phyloP scores from a whole-genome alignment of 2,888 invertebrate genomes.

The Sabellastarte sp. region DNA sequence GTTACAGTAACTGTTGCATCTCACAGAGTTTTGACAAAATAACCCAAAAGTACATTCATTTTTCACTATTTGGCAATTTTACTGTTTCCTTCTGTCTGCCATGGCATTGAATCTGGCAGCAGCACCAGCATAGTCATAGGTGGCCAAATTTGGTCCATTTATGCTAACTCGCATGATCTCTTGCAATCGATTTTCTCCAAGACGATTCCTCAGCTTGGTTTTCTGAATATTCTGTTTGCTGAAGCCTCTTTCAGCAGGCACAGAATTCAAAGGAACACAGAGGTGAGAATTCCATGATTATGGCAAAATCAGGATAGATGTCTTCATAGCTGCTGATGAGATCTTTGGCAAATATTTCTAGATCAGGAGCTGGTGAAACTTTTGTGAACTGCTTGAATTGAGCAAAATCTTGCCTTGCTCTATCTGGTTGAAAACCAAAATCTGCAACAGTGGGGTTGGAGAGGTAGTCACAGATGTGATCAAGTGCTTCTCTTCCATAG shows the following conservation, averaged over 20 bases:
- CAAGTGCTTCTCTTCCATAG: neutral
- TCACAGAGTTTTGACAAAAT: too few relatives aligned
- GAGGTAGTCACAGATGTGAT: neutral
- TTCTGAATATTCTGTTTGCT: neutral
- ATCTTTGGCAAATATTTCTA: neutral
- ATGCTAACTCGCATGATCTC: neutral
- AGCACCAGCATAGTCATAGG: slow-evolving; percentile 1
- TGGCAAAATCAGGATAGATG: neutral
- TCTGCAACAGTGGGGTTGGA: neutral
- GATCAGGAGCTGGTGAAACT: neutral
- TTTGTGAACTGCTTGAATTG: neutral
- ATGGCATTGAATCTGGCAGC: too few relatives aligned
- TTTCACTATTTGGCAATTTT: too few relatives aligned
- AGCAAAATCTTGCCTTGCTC: neutral
- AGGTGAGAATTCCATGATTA: neutral
- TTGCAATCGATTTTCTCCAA: neutral
- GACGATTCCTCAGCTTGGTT: slow-evolving; percentile 1
- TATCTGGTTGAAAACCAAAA: neutral
- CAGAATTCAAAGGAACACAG: neutral
- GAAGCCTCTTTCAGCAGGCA: neutral
- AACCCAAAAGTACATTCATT: too few relatives aligned
- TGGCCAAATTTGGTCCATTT: slow-evolving; percentile 1
- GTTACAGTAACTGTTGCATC: too few relatives aligned
- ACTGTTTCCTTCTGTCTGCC: too few relatives aligned
- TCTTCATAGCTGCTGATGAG: neutral